phyloP scores from a whole-genome alignment of 2,797 vertebrate species.

The Scleropages formosus region DNA sequence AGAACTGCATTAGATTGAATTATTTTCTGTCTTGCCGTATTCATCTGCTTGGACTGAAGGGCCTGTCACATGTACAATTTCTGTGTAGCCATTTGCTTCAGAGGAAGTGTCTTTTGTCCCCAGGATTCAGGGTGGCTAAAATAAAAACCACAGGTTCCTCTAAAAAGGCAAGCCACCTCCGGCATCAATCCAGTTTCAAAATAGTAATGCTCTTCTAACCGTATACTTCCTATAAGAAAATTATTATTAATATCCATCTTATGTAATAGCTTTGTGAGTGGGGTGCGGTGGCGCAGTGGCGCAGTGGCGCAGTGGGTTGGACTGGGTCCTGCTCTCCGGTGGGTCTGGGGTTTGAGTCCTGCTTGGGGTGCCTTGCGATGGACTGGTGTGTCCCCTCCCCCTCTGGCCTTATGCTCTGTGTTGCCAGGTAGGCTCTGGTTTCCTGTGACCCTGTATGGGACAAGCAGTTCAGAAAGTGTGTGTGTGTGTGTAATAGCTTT shows the following conservation, averaged over 20 bases:
- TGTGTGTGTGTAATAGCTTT: too few species aligned
- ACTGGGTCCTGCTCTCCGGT: too few species aligned
- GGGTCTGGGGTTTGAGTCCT: too few species aligned
- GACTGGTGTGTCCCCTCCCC: too few species aligned
- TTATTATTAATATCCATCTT: background rate
- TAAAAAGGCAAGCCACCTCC: background rate
- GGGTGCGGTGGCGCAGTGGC: too few species aligned
- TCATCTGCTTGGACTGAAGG: background rate
- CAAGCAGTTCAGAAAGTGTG: too few species aligned
- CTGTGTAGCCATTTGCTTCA: background rate
- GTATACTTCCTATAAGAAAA: background rate
- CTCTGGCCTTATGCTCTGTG: too few species aligned
- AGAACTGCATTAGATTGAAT: background rate
- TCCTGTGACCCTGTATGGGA: too few species aligned
- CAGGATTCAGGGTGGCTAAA: background rate
- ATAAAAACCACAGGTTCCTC: background rate
- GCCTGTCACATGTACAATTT: background rate
- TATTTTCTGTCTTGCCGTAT: background rate
- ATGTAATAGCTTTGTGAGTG: background rate
- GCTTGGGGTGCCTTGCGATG: too few species aligned
- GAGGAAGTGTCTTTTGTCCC: background rate
- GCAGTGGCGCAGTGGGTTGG: too few species aligned
- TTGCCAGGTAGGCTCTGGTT: too few species aligned
- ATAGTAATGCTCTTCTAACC: slow-evolving; percentile 1
- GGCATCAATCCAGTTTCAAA: background rate